phyloP scores from a whole-genome alignment of 2,888 invertebrate genomes.

The Philaethria dido region DNA sequence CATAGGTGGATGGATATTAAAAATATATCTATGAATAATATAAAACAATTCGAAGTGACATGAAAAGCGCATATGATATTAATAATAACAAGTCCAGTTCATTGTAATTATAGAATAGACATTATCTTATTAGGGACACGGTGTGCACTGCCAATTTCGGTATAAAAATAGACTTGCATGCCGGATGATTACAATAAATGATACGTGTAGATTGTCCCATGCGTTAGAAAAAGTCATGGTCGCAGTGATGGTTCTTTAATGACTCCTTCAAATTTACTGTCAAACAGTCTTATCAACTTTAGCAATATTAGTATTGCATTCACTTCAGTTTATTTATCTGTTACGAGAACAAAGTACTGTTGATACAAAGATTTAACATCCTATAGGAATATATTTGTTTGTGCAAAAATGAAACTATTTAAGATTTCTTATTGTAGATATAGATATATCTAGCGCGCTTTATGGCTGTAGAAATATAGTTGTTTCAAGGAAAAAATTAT shows the following conservation, averaged over 20 bases:
- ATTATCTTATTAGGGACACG: background rate
- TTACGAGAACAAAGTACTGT: too few relatives aligned
- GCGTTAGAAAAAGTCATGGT: background rate
- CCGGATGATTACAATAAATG: background rate
- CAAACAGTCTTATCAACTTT: background rate
- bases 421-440: too few relatives aligned
- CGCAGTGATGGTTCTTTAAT: constrained; percentile 15
- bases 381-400: too few relatives aligned
- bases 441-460: too few relatives aligned
- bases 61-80: background rate
- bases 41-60: background rate
- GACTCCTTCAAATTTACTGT: background rate
- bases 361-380: too few relatives aligned
- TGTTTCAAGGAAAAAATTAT: background rate
- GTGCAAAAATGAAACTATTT: too few relatives aligned
- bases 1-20: background rate
- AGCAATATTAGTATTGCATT: background rate
- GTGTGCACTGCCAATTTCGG: constrained; percentile 12
- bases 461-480: too few relatives aligned
- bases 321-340: too few relatives aligned
- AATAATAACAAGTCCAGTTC: background rate
- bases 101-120: constrained; percentile 8
- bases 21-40: too few relatives aligned
- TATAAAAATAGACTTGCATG: background rate
- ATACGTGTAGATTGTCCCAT: background rate